A percentile compares a stretch with the other conserved stretches of the same genome.
Conservation (phyloP, 2,113 vertebrate genomes). For the Heterotis niloticus region DNA sequence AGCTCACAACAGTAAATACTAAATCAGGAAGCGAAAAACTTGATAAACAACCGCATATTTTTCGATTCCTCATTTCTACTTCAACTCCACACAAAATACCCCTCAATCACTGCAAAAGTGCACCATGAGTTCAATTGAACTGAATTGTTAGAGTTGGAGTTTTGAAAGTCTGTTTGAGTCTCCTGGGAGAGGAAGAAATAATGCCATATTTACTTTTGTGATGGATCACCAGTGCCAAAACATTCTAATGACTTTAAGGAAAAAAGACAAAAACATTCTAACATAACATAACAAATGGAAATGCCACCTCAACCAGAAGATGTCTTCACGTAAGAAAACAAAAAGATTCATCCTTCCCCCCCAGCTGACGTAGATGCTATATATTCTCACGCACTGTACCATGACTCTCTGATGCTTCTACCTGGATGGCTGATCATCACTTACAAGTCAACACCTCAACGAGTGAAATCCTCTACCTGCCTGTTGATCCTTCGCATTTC, state of each 20-base stretch:
- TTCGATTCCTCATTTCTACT: slow-evolving; percentile 1
- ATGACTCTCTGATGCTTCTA: too few species aligned
- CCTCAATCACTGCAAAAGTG: neutral
- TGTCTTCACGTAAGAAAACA: slow-evolving; percentile 6
- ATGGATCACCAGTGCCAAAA: slow-evolving; percentile 17
- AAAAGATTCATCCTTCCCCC: neutral
- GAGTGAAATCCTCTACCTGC: too few species aligned
- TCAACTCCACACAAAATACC: neutral
- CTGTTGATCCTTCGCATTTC: too few species aligned
- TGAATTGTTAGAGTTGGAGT: neutral
- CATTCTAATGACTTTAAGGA: slow-evolving; percentile 6
- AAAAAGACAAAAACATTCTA: slow-evolving; percentile 18
- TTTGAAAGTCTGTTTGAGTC: slow-evolving; percentile 14
- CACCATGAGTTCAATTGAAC: neutral
- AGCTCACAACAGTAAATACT: neutral
- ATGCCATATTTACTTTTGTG: slow-evolving; percentile 20
- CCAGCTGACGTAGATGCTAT: neutral
- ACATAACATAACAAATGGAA: neutral
- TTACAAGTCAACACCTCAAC: too few species aligned
- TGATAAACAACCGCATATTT: neutral
- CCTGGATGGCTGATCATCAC: too few species aligned
- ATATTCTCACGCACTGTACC: neutral
- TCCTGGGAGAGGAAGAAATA: slow-evolving; percentile 14
- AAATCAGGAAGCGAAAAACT: neutral
- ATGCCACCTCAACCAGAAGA: neutral